Conservation (phyloP, 2,888 invertebrate genomes). For the Drosophila merina region DNA sequence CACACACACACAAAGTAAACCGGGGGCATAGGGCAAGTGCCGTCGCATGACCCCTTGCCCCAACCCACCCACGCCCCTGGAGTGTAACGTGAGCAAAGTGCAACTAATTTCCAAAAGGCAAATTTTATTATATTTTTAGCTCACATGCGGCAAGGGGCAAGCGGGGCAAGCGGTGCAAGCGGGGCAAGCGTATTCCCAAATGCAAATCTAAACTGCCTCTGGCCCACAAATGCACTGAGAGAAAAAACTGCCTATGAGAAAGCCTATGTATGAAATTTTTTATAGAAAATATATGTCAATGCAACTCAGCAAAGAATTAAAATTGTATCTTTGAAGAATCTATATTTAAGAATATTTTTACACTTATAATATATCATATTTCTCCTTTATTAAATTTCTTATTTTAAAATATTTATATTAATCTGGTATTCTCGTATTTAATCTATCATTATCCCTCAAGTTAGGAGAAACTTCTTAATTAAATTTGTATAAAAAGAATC, state of each 20-base stretch:
- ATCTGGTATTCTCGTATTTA: no score
- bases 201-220: constrained; percentile 73
- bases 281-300: no score
- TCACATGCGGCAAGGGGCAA: constrained; percentile 12
- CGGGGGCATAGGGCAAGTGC: constrained; percentile 26
- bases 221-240: constrained; percentile 31
- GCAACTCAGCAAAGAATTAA: no score
- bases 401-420: no score
- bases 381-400: no score
- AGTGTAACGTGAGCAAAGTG: constrained; percentile 66
- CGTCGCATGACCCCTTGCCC: constrained; percentile 3
- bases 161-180: constrained; percentile 15
- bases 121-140: constrained; percentile 64
- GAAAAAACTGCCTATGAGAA: not conserved
- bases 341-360: no score
- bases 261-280: not conserved
- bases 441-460: no score
- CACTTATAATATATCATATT: no score
- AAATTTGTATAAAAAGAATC: no score
- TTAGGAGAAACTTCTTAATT: no score
- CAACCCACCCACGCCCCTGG: constrained; percentile 2
- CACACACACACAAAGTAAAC: constrained; percentile 10
- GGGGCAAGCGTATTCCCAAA: constrained; percentile 64
- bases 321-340: no score
- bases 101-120: constrained; percentile 76